Conservation (phyloP, 2,797 vertebrate genomes). For the Spinus pinus region DNA sequence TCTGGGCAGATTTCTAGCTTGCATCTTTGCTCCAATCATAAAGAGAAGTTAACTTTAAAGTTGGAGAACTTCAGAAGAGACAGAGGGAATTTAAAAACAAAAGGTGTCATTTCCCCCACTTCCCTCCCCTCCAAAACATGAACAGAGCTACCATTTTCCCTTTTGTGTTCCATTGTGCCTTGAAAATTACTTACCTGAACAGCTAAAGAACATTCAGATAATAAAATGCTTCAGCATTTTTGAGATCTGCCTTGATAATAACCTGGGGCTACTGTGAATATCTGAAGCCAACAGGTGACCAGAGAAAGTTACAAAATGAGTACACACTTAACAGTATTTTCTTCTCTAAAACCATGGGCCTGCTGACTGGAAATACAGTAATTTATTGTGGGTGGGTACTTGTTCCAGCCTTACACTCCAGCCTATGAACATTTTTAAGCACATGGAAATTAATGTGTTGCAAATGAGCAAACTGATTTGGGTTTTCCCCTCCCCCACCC, state of each 20-base stretch:
- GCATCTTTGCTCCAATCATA: slow-evolving; percentile 42
- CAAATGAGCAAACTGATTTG: slow-evolving; percentile 63
- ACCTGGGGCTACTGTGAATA: background rate
- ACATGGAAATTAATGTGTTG: slow-evolving; percentile 59
- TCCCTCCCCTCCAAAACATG: slow-evolving; percentile 21
- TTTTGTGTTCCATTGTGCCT: slow-evolving; percentile 51
- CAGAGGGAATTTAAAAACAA: slow-evolving; percentile 26
- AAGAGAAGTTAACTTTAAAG: slow-evolving; percentile 19
- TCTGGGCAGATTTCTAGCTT: slow-evolving; percentile 32
- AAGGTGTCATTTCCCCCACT: background rate
- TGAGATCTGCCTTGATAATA: slow-evolving; percentile 14
- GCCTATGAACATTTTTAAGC: slow-evolving; percentile 73
- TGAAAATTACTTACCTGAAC: slow-evolving; percentile 76
- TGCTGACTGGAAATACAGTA: background rate
- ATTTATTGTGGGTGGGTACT: slow-evolving; percentile 31
- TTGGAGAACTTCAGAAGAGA: slow-evolving; percentile 23
- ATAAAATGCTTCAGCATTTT: slow-evolving; percentile 7
- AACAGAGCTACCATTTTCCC: slow-evolving; percentile 38
- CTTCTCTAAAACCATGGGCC: background rate
- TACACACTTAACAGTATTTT: background rate
- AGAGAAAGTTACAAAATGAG: background rate
- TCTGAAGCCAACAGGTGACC: background rate
- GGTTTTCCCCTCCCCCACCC: background rate
- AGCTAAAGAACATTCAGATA: slow-evolving; percentile 30
- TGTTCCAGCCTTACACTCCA: slow-evolving; percentile 58